These are phyloP conservation scores for Aix galericulata DNA, from an alignment of 2,113 vertebrate species.

Conservation along the genomic window DNA sequence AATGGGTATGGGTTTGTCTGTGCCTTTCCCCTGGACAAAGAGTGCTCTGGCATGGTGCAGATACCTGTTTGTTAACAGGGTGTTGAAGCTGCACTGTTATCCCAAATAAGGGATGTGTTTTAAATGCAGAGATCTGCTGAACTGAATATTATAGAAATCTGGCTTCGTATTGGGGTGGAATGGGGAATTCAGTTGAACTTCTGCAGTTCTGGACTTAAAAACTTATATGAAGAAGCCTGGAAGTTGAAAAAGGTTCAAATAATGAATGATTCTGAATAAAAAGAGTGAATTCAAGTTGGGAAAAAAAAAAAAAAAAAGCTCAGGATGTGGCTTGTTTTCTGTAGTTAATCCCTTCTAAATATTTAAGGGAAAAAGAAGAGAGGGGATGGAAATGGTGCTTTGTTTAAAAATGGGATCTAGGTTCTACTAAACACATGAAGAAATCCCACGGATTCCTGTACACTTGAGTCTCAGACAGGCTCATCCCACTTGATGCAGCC, in stretches of 20 bases:
- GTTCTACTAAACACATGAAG: neutral
- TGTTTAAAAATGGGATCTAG: neutral
- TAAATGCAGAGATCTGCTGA: neutral
- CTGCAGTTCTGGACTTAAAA: neutral
- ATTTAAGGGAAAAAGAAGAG: neutral
- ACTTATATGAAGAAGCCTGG: neutral
- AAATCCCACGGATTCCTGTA: neutral
- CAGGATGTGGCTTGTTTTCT: slow-evolving; percentile 7
- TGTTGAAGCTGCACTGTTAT: neutral
- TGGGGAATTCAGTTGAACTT: neutral
- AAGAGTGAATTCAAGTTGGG: neutral
- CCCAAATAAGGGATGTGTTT: neutral
- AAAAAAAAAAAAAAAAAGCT: neutral
- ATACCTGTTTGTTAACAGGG: neutral
- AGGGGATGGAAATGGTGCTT: neutral
- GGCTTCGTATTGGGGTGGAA: neutral
- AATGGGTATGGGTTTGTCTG: neutral
- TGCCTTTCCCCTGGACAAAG: neutral
- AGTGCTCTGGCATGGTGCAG: neutral
- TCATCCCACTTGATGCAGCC: neutral
- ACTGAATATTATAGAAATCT: neutral
- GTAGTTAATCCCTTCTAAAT: slow-evolving; percentile 23
- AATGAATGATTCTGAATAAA: neutral
- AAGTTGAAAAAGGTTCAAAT: neutral
- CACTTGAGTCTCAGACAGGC: neutral